A percentile compares a stretch with the other conserved stretches of the same genome.
Evolutionary conservation across 2,113 vertebrate species (phyloP).

Genomic region (Gopherus evgoodei): DNA sequence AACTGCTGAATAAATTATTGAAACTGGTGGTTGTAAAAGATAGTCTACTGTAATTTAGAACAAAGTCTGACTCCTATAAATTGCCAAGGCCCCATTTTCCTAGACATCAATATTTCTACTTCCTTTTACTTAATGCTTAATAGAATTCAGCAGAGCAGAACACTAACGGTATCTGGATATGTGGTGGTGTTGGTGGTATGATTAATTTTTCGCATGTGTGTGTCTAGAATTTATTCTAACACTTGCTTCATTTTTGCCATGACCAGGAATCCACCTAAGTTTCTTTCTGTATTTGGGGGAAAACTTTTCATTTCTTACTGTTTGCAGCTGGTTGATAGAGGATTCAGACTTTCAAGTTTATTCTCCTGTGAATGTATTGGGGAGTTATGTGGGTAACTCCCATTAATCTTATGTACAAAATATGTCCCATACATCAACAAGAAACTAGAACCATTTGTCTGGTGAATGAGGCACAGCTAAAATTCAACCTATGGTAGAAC

Average conservation of each 20-base stretch:
- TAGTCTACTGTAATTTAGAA: not conserved
- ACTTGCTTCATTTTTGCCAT: not conserved
- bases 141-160: not conserved
- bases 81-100: not conserved
- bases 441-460: slow-evolving; percentile 53
- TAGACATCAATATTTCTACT: rapidly evolving
- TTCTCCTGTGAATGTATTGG: slow-evolving; percentile 4
- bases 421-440: slow-evolving; percentile 19
- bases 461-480: slow-evolving; percentile 49
- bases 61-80: not conserved
- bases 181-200: no score
- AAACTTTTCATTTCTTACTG: slow-evolving; percentile 29
- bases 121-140: not conserved
- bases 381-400: slow-evolving; percentile 44
- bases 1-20: not conserved
- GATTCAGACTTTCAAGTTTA: not conserved
- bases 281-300: slow-evolving; percentile 8
- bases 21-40: not conserved
- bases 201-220: not conserved
- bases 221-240: not conserved
- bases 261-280: not conserved
- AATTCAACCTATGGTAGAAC: slow-evolving; percentile 29
- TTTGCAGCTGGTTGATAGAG: slow-evolving; percentile 27
- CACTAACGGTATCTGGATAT: not conserved
- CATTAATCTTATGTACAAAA: slow-evolving; percentile 54